Percentiles rank a stretch among this genome's conserved stretches.
Evolutionary conservation across 2,113 vertebrate species (phyloP).

Genomic region (Rhinopomastus cyanomelas): DNA sequence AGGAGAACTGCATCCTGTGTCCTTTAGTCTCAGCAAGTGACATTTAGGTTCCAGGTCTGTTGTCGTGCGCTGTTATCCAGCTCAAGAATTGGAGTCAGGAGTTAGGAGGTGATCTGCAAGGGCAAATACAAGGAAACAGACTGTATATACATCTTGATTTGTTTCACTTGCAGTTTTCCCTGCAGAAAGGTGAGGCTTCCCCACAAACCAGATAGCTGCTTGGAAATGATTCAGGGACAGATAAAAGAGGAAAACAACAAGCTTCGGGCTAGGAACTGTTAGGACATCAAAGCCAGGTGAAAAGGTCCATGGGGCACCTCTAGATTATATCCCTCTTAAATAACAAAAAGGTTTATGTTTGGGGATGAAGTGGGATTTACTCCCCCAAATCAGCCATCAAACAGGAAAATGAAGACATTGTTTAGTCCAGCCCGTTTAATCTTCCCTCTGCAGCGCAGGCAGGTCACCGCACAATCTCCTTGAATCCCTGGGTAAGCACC

Average conservation of each 20-base stretch:
- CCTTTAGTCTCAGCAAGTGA: constrained; percentile 18
- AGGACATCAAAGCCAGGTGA: constrained; percentile 55
- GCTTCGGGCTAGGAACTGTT: background rate
- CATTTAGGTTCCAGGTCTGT: background rate
- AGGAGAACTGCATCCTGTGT: constrained; percentile 26
- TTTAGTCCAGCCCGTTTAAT: constrained; percentile 35
- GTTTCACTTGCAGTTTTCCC: background rate
- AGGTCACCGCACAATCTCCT: constrained; percentile 47
- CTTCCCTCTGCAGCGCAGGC: constrained; percentile 14
- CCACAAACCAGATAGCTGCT: background rate
- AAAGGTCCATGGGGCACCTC: constrained; percentile 26
- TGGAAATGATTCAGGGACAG: background rate
- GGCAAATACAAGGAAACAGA: background rate
- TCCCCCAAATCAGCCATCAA: constrained; percentile 11
- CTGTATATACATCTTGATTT: background rate
- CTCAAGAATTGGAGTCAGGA: background rate
- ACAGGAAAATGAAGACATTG: constrained; percentile 35
- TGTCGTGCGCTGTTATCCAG: background rate
- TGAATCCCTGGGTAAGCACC: constrained; percentile 56
- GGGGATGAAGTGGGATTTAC: constrained; percentile 43
- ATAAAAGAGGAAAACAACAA: constrained; percentile 24
- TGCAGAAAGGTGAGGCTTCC: background rate
- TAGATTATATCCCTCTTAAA: background rate
- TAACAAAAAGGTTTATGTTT: constrained; percentile 21
- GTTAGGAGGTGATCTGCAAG: background rate